Evolutionary conservation across 2,113 vertebrate species (phyloP), one percentile per base, ranked within the genome.

Genomic region (Bujurquina vittata): DNA sequence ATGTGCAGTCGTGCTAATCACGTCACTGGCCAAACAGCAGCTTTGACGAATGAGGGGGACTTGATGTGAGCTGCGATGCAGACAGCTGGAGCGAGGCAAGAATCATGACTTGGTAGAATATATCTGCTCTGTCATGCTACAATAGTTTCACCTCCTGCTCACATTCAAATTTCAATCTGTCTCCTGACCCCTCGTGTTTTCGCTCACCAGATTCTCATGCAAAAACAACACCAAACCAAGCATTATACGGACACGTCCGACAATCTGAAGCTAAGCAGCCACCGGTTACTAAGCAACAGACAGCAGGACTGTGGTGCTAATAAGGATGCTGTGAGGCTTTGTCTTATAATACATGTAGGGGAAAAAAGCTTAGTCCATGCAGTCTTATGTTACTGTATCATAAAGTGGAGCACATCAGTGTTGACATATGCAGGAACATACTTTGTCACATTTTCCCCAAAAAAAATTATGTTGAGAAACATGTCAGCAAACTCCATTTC

Each of bases 211-310:
- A 22, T 31, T 43, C 62, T 59, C 49, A 29, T 7, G 14, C 57
- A 74, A 31, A 73, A 83, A 77, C 12, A 6, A 54, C 55, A 80
- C 23, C 40, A 59, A 89, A 61, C 85, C 80, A 69, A 88, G 73
- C 85, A 84, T 75, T 15, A 8, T 72, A 73, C 76, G 65, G 26
- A 87, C 85, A 88, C 56, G 72, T 65, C 55, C 57, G 65, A 73
- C 59, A 55, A 74, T 31, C n/a, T 35, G 77, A 59, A 37, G 79
- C 67, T 62, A 61, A 55, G 58, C 81, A 75, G 84, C 65, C 52
- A 69, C 84, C 57, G 11, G 87, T 91, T 90, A 84, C 89, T 79
- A 81, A 89, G 91, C 91, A 91, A 91, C 91, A 84, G 69, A 54
- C 59, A 85, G 81, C 80, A 84, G 61, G 79, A 67, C 76, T 46